Base-by-base conservation (phyloP, 2,113 vertebrate genomes). In the Caretta caretta region DNA sequence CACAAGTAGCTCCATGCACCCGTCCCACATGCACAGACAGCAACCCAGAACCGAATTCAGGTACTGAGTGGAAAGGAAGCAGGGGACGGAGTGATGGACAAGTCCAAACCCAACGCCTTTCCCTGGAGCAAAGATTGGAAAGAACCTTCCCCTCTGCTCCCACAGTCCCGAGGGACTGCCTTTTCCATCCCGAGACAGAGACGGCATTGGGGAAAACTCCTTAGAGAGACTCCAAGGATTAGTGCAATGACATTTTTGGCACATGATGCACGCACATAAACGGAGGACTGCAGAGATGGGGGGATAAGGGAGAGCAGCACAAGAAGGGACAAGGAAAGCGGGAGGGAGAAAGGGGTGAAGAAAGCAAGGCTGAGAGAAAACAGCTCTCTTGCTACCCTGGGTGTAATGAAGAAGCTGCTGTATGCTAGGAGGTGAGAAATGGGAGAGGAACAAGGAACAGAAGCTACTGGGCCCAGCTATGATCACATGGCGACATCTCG, bases 161-260 rank as follows among this genome's bases (percentile, higher is more conserved):
- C 72, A 46, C 72, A 46, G 72, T 24, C 72, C 38, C 5, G 24
- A 24, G 16, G 42, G 0, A 2, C 0, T 2, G 69, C 38, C 38
- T 2, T 6, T 24, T 5, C 0, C 19, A 49, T n/a, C 80, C 62
- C 38, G 5, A 8, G 87, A 8, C n/a, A 31, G 72, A 46, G 89
- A 96, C 96, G 96, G 97, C 96, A 56, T 90, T 42, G 49, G 96
- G 93, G 90, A 87, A 53, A 90, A 24, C 65, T 95, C 87, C 49
- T 11, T 95, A 81, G 95, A 92, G 92, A 59, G 8, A 17, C 65
- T 90, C 94, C 9, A 89, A 96, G 93, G 59, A 29, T 88, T 51
- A 95, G 93, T 92, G 95, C 90, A 93, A 92, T 65, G 62, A 14
- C 1, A 0, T 72, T 90, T 84, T 35, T 48, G 94, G 89, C 94